Evolutionary conservation across 2,888 invertebrate species (phyloP).

Genomic region (Drosophila paranaensis): DNA sequence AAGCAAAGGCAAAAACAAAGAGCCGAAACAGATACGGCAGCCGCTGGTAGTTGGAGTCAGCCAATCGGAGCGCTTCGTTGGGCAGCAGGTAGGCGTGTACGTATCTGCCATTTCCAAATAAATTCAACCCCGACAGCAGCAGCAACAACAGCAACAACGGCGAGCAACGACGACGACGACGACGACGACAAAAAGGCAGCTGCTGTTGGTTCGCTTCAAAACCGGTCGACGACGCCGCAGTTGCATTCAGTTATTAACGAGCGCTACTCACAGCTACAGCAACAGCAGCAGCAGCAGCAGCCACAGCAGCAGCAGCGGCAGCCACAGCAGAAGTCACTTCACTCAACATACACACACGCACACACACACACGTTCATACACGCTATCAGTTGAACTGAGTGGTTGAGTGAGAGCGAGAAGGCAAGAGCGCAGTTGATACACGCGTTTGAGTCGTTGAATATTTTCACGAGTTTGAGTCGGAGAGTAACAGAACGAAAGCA

Average conservation of each 20-base stretch:
- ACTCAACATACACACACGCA: conserved; percentile 59
- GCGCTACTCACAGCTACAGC: conserved; percentile 81
- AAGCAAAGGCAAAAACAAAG: conserved; percentile 22
- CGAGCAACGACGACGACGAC: conserved; percentile 3
- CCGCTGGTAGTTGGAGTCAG: conserved; percentile 46
- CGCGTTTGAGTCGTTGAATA: conserved; percentile 23
- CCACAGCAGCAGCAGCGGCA: conserved; percentile 55
- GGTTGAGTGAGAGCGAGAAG: conserved; percentile 28
- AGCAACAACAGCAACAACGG: conserved; percentile 21
- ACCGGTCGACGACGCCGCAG: conserved; percentile 82
- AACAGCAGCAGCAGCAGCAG: conserved; percentile 50
- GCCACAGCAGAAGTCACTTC: conserved; percentile 78
- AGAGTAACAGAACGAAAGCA: conserved; percentile 62
- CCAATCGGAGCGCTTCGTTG: conserved; percentile 69
- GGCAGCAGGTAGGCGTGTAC: conserved; percentile 80
- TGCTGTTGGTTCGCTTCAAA: conserved; percentile 75
- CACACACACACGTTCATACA: conserved; percentile 2
- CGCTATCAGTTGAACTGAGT: conserved; percentile 20
- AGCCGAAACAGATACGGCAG: conserved; percentile 52
- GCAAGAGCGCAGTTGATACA: conserved; percentile 27
- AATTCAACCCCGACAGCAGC: conserved; percentile 70
- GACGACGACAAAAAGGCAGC: conserved; percentile 37
- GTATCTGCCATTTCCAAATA: conserved; percentile 81
- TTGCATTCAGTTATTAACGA: conserved; percentile 83
- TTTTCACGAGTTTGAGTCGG: conserved; percentile 82